Evolutionary conservation across 2,113 vertebrate genomes (phyloP), one percentile per base, ranked within the genome.

Genomic region (Lagopus muta): DNA sequence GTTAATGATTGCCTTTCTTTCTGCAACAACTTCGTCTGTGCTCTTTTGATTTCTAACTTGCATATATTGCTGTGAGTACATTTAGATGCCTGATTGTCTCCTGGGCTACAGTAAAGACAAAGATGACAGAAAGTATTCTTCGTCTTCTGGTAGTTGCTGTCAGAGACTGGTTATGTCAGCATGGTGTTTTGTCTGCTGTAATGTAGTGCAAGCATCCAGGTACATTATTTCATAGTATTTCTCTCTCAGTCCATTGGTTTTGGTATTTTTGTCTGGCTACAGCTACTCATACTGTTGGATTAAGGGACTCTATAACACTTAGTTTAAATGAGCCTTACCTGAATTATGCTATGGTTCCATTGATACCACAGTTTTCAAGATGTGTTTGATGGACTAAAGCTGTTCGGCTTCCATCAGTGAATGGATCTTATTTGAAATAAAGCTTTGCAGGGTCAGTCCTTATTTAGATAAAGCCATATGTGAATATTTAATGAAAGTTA

Each of bases 401-500:
- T 0, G 0, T 9, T 55, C 70, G 22, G 7, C 25, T 84, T 84
- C 48, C 48, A 69, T 78, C n/a, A 57, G 27, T 25, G 36, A 48
- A 8, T 54, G 48, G 77, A 42, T 34, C 3, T 6, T 76, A 32
- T 11, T 89, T 85, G 42, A 16, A 73, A 45, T 84, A 62, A 93
- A 70, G 43, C 36, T 42, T 64, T 79, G 30, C 36, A 79, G 40
- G 30, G 20, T 65, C 30, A 82, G 27, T 45, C 54, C 30, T 84
- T 87, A n/a, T 89, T 89, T 86, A 80, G 45, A 79, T 62, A 20
- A 83, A 78, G 19, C 71, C 90, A 38, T 30, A 17, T 88, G 89
- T 88, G 86, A 95, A 83, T 89, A 89, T 89, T 96, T 94, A 82
- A 86, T 69, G 52, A 28, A 81, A 45, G 14, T 45, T 93, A 28